These are phyloP conservation scores for Sebastiscus tertius DNA, from an alignment of 2,797 vertebrate species.

Conservation along the genomic window DNA sequence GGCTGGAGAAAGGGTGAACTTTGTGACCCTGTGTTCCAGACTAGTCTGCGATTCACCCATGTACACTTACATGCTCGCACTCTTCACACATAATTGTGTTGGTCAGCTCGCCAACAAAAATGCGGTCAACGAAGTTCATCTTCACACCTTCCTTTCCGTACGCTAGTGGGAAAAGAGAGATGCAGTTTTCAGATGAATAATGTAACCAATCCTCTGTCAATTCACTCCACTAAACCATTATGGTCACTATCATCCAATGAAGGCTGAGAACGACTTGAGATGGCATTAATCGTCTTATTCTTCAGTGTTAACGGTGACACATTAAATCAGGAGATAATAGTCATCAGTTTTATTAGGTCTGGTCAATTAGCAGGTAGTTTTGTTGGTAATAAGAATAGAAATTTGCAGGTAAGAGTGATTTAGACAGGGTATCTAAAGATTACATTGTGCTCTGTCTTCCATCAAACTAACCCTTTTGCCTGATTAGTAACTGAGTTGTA, in stretches of 20 bases:
- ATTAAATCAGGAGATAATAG: neutral
- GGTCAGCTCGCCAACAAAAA: slow-evolving; percentile 98
- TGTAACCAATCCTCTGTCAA: neutral
- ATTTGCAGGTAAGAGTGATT: neutral
- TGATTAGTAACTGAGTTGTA: slow-evolving; percentile 3
- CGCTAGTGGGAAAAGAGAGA: slow-evolving; percentile 77
- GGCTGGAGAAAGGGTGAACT: neutral
- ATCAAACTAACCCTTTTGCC: neutral
- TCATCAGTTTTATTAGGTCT: too few species aligned
- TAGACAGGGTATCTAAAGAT: neutral
- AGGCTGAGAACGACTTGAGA: neutral
- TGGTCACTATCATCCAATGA: neutral
- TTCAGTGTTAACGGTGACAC: neutral
- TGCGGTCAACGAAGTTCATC: slow-evolving; percentile 98
- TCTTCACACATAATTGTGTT: slow-evolving; percentile 99
- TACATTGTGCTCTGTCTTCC: neutral
- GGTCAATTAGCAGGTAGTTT: neutral
- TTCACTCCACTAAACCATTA: neutral
- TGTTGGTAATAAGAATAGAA: neutral
- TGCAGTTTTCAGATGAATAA: neutral
- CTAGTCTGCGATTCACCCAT: neutral
- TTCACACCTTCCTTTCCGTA: slow-evolving; percentile 98
- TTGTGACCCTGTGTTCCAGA: neutral
- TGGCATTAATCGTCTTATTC: neutral
- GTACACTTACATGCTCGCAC: slow-evolving; percentile 93